Evolutionary conservation across 2,888 invertebrate genomes (phyloP).

Genomic region (Baronia brevicornis): DNA sequence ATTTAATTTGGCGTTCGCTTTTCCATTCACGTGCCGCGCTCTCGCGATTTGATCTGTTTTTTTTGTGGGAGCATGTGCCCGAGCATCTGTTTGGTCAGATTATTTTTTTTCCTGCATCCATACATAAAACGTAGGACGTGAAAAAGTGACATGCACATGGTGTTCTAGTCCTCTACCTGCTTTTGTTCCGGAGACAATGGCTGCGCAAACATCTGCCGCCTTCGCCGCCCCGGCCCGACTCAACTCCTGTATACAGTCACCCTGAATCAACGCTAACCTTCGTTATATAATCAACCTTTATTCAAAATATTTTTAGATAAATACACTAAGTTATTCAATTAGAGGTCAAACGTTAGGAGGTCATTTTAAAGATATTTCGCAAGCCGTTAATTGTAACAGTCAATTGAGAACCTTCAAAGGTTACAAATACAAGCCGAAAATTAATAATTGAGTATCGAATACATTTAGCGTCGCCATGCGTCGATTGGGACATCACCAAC

Average conservation of each 20-base stretch:
- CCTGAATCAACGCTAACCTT: constrained; percentile 17
- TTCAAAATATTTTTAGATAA: constrained; percentile 5
- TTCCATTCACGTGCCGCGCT: constrained; percentile 19
- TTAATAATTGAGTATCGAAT: constrained; percentile 11
- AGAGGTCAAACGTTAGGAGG: constrained; percentile 22
- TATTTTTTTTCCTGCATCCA: constrained; percentile 58
- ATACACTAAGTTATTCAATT: constrained; percentile 18
- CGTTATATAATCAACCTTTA: constrained; percentile 15
- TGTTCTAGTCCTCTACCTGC: constrained; percentile 65
- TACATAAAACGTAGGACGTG: constrained; percentile 60
- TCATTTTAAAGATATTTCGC: constrained; percentile 22
- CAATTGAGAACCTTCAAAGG: constrained; percentile 15
- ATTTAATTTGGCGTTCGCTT: constrained; percentile 35
- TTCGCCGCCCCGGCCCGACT: constrained; percentile 40
- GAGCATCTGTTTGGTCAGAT: constrained; percentile 70
- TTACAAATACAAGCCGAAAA: constrained; percentile 16
- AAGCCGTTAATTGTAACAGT: constrained; percentile 24
- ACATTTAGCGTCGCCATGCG: constrained; percentile 9
- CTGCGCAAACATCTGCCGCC: constrained; percentile 63
- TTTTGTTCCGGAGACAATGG: constrained; percentile 66
- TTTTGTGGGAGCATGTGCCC: constrained; percentile 57
- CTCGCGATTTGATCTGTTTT: constrained; percentile 29
- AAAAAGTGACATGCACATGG: constrained; percentile 74
- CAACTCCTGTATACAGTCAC: constrained; percentile 29
- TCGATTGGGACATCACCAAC: constrained; percentile 12